A percentile compares a stretch with the other conserved stretches of the same genome.
Conservation (phyloP, 2,888 invertebrate species). For the Perdita meconis region DNA sequence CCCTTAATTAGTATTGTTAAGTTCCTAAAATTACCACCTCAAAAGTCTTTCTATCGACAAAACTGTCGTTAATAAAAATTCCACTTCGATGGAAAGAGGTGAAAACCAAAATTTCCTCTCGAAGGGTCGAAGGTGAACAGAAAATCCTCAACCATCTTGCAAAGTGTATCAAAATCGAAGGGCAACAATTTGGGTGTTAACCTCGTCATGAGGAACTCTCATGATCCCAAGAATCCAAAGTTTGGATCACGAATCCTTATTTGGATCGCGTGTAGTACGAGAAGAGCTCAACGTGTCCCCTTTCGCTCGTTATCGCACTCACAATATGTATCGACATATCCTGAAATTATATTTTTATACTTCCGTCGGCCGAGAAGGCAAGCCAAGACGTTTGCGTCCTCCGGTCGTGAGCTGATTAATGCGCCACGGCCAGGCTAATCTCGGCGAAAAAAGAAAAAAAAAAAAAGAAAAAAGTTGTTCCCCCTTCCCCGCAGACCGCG, state of each 20-base stretch:
- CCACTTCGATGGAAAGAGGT: no score
- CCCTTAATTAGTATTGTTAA: no score
- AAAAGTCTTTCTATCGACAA: no score
- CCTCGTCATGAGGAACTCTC: slow-evolving; percentile 1
- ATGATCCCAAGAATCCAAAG: background rate
- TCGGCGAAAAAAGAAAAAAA: no score
- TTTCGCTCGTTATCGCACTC: slow-evolving; percentile 54
- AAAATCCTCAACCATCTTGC: background rate
- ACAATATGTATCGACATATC: slow-evolving; percentile 76
- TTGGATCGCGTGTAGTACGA: background rate
- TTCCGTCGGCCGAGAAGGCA: slow-evolving; percentile 61
- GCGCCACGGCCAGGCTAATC: slow-evolving; percentile 16
- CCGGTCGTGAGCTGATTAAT: slow-evolving; percentile 24
- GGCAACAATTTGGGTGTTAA: no score
- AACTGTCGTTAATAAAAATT: no score
- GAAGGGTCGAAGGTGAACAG: no score
- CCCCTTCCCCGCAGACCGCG: background rate
- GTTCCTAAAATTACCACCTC: no score
- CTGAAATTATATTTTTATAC: slow-evolving; percentile 81
- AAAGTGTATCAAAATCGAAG: background rate
- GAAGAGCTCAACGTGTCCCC: slow-evolving; percentile 11
- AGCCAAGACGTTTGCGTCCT: background rate
- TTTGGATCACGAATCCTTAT: background rate
- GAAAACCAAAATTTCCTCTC: no score
- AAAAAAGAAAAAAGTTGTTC: slow-evolving; percentile 40